phyloP scores from a whole-genome alignment of 1,140 invertebrate genomes.

The Glomeris maerens region DNA sequence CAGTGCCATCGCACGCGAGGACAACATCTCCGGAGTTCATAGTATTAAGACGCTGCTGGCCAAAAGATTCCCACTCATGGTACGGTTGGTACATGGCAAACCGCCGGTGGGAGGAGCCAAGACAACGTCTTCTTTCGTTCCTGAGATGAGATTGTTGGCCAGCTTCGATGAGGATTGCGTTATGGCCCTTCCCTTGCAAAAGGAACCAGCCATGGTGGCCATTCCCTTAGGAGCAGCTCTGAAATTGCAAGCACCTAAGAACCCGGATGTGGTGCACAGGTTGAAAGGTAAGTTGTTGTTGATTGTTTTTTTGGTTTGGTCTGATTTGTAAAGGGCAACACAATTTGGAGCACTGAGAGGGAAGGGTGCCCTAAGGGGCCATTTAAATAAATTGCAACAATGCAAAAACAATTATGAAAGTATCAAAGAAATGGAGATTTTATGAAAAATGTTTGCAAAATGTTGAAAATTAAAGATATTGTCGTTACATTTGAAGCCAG shows the following conservation, averaged over 20 bases:
- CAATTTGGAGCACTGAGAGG: no score
- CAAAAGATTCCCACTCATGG: slow-evolving; percentile 77
- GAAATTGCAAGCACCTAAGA: slow-evolving; percentile 66
- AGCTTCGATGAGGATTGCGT: slow-evolving; percentile 67
- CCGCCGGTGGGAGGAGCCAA: slow-evolving; percentile 49
- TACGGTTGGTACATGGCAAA: slow-evolving; percentile 72
- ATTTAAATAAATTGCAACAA: no score
- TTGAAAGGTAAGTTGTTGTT: no score
- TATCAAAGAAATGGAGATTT: no score
- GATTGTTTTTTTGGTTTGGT: no score
- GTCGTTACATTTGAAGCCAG: no score
- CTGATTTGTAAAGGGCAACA: no score
- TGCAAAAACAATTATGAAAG: no score
- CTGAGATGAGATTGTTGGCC: slow-evolving; percentile 63
- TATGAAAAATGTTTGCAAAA: no score
- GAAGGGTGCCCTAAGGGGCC: no score
- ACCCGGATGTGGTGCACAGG: slow-evolving; percentile 61
- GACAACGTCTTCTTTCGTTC: slow-evolving; percentile 47
- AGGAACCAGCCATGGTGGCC: slow-evolving; percentile 56
- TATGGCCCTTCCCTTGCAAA: slow-evolving; percentile 55
- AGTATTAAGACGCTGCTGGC: slow-evolving; percentile 57
- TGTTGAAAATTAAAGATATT: no score
- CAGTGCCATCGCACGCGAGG: slow-evolving; percentile 73
- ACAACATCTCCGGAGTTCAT: slow-evolving; percentile 76
- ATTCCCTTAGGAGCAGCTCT: slow-evolving; percentile 70